Evolutionary conservation across 2,888 invertebrate genomes (phyloP).

Genomic region (Biston betularia): DNA sequence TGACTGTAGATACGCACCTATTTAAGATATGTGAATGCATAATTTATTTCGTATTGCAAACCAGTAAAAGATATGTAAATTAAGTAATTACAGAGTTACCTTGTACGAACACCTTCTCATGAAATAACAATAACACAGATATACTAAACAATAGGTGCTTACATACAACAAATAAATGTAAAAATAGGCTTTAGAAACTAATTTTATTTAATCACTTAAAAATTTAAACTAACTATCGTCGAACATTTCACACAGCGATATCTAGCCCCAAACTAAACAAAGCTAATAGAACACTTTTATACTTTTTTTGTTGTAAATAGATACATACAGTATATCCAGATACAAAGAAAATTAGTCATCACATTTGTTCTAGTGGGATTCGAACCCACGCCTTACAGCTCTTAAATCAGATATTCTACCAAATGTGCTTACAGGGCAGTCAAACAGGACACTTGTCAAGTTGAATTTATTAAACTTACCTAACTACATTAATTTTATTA

Average conservation of each 20-base stretch:
- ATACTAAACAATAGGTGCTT: slow-evolving; percentile 7
- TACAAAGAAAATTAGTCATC: too few relatives aligned
- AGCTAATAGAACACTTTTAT: too few relatives aligned
- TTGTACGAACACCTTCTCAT: slow-evolving; percentile 8
- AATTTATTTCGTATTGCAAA: neutral
- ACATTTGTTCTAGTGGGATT: too few relatives aligned
- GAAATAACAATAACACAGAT: slow-evolving; percentile 1
- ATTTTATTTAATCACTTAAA: slow-evolving; percentile 4
- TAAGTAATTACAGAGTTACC: neutral
- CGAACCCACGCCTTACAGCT: too few relatives aligned
- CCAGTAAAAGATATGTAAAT: neutral
- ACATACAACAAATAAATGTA: neutral
- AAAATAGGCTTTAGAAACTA: neutral
- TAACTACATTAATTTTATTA: neutral
- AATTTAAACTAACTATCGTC: neutral
- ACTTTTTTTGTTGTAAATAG: too few relatives aligned
- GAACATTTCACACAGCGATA: too few relatives aligned
- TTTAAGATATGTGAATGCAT: neutral
- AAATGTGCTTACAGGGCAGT: too few relatives aligned
- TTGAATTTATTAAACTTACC: slow-evolving; percentile 1
- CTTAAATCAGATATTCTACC: too few relatives aligned
- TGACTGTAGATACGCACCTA: neutral
- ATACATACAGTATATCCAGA: too few relatives aligned
- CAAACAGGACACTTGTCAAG: too few relatives aligned
- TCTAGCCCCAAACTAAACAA: too few relatives aligned